Conservation (phyloP, 2,888 invertebrate species). For the Synanthedon tipuliformis region DNA sequence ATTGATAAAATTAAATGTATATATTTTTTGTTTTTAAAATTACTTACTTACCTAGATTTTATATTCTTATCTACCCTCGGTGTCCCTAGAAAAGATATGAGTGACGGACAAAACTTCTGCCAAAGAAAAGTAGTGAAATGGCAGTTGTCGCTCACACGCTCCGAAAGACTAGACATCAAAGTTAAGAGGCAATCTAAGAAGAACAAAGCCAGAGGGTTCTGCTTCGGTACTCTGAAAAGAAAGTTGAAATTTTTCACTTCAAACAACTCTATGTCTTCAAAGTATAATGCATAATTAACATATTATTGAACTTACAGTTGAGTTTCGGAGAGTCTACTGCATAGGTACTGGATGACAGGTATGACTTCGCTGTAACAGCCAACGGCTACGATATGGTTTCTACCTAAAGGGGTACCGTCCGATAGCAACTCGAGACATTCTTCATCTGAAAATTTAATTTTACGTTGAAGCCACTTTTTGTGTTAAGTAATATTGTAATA, state of each 20-base stretch:
- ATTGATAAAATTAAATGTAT: no score
- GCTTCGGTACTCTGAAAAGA: conserved; percentile 69
- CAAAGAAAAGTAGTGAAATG: conserved; percentile 90
- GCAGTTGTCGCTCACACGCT: conserved; percentile 83
- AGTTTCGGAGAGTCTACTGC: conserved; percentile 85
- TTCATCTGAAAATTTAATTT: conserved; percentile 67
- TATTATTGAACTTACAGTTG: conserved; percentile 72
- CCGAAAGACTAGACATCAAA: conserved; percentile 84
- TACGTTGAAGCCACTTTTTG: no score
- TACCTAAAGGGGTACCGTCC: conserved; percentile 57
- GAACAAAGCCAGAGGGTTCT: conserved; percentile 77
- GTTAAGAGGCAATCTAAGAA: conserved; percentile 89
- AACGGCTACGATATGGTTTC: conserved; percentile 74
- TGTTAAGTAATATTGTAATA: no score
- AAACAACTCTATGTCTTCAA: neutral
- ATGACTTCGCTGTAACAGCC: conserved; percentile 92
- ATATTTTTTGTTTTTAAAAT: conserved; percentile 8
- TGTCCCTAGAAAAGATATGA: conserved; percentile 89
- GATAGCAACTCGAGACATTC: conserved; percentile 79
- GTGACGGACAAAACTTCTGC: conserved; percentile 92
- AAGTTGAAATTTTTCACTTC: neutral
- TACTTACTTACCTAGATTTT: conserved; percentile 71
- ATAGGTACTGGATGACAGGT: conserved; percentile 89
- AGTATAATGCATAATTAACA: neutral
- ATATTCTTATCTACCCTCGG: conserved; percentile 86